Percentiles rank a stretch among this genome's conserved stretches.
Conservation (phyloP, 1,140 invertebrate genomes). For the Microplitis mediator region DNA sequence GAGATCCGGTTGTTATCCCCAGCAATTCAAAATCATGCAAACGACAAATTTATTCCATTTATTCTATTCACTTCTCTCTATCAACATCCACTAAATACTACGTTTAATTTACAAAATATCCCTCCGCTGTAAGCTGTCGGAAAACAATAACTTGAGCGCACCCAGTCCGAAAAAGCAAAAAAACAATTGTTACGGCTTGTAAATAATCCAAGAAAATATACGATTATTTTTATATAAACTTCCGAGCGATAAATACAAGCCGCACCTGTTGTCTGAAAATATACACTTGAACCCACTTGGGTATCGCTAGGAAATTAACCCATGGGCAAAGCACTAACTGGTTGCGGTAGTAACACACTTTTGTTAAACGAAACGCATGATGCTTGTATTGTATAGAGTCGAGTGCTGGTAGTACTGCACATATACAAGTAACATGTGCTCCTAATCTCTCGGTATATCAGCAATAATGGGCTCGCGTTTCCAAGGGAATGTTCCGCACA, state of each 20-base stretch:
- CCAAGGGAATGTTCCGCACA: background rate
- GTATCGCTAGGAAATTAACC: conserved; percentile 3
- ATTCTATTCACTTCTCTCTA: no score
- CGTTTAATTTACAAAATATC: no score
- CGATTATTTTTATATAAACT: background rate
- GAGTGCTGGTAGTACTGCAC: background rate
- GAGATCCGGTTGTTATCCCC: no score
- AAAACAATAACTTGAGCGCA: conserved; percentile 43
- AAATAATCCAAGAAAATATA: conserved; percentile 18
- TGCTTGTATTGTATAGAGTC: background rate
- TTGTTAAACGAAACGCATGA: background rate
- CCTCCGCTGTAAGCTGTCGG: background rate
- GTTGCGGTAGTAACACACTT: conserved; percentile 1
- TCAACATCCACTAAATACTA: no score
- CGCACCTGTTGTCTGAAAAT: conserved; percentile 10
- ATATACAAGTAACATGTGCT: conserved; percentile 52
- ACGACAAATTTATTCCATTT: no score
- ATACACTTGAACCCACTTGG: background rate
- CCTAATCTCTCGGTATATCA: conserved; percentile 59
- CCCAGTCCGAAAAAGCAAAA: no score
- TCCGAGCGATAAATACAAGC: background rate
- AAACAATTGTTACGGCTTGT: no score
- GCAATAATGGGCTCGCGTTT: conserved; percentile 31
- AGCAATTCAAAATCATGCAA: no score
- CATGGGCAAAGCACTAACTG: background rate